These are phyloP conservation scores for Trichonephila clavata DNA, from an alignment of 1,140 invertebrate species.

Conservation along the genomic window DNA sequence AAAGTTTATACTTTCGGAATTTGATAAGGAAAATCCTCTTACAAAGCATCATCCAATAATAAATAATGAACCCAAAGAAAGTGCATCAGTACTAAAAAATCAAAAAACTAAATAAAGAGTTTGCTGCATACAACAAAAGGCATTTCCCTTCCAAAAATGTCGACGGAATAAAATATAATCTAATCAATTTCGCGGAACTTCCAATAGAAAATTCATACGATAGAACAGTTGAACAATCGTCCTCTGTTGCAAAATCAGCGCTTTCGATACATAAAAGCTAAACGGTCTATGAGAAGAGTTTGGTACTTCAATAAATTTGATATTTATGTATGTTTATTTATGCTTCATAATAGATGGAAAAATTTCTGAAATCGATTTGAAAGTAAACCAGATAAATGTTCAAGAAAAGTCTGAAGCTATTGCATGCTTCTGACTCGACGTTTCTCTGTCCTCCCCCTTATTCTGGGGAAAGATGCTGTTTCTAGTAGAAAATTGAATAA, in stretches of 20 bases:
- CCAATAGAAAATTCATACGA: conserved; percentile 27
- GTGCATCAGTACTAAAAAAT: not conserved
- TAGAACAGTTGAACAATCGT: not conserved
- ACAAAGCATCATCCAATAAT: not conserved
- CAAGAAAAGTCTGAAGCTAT: not conserved
- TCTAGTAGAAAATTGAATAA: conserved; percentile 10
- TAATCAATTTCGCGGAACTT: not conserved
- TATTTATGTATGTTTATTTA: conserved; percentile 30
- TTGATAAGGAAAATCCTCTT: not conserved
- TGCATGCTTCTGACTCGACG: not conserved
- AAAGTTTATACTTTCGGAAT: too few species aligned
- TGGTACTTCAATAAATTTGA: conserved; percentile 7
- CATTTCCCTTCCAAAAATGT: not conserved
- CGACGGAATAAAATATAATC: not conserved
- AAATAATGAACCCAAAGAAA: not conserved
- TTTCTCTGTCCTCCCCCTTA: not conserved
- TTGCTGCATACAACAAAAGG: not conserved
- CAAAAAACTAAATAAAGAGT: not conserved
- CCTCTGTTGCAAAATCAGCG: not conserved
- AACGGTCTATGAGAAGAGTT: not conserved
- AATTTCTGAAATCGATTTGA: not conserved
- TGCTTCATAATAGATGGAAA: conserved; percentile 11
- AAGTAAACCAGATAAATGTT: conserved; percentile 21
- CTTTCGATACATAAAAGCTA: not conserved
- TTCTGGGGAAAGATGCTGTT: not conserved